Percentiles rank a stretch among this genome's conserved stretches.
phyloP scores from a whole-genome alignment of 2,888 invertebrate species.

The Graphium colonna region DNA sequence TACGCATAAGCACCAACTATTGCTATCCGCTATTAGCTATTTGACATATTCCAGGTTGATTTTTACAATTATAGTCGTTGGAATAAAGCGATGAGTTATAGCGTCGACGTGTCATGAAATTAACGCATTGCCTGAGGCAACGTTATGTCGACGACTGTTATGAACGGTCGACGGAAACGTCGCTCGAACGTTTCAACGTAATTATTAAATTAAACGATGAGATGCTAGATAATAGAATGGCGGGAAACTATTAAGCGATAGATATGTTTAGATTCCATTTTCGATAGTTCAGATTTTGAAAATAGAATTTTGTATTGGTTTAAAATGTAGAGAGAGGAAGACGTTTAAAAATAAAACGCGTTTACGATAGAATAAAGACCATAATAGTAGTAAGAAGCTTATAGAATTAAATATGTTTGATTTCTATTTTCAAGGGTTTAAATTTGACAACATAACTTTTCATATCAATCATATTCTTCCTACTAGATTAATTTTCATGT shows the following conservation, averaged over 20 bases:
- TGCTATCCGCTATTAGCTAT: too few species aligned
- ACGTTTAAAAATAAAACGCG: too few species aligned
- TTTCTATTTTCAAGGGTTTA: too few species aligned
- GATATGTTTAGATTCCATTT: background rate
- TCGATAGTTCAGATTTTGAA: background rate
- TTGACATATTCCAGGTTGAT: background rate
- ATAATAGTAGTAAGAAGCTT: too few species aligned
- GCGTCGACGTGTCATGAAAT: background rate
- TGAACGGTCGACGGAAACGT: background rate
- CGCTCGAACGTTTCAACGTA: slow-evolving; percentile 1
- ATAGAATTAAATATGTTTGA: too few species aligned
- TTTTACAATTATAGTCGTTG: background rate
- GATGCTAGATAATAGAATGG: background rate
- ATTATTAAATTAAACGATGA: background rate
- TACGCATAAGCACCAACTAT: too few species aligned
- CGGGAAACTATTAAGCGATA: background rate
- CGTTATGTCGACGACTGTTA: slow-evolving; percentile 5
- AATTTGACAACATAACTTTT: too few species aligned
- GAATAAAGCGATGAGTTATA: background rate
- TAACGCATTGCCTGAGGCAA: slow-evolving; percentile 5
- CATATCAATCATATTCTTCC: too few species aligned
- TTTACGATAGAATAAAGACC: too few species aligned
- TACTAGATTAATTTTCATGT: too few species aligned
- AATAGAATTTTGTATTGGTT: too few species aligned
- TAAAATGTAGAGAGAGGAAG: too few species aligned